These are phyloP conservation scores for Disparrhopalites patrizii DNA, from an alignment of 2,888 invertebrate genomes.

Conservation along the genomic window DNA sequence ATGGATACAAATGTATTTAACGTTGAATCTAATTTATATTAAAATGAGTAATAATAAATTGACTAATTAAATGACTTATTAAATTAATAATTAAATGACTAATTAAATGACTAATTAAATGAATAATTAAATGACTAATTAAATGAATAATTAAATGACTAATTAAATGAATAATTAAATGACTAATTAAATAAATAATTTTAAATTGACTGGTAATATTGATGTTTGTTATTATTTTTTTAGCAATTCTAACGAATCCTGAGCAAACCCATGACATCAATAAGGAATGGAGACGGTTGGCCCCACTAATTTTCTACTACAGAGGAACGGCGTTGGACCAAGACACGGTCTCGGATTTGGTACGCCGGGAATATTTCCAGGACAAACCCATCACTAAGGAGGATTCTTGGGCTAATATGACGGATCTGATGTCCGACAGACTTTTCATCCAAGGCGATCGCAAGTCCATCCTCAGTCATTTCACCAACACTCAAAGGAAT, in stretches of 20 bases:
- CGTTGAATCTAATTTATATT: too few species aligned
- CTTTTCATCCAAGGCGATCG: slow-evolving; percentile 41
- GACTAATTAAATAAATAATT: too few species aligned
- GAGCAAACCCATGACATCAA: slow-evolving; percentile 53
- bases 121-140: too few species aligned
- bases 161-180: too few species aligned
- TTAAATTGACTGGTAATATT: too few species aligned
- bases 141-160: too few species aligned
- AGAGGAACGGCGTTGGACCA: slow-evolving; percentile 56
- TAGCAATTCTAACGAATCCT: not conserved
- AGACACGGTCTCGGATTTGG: slow-evolving; percentile 55
- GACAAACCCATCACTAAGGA: slow-evolving; percentile 47
- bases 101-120: too few species aligned
- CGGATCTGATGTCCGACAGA: slow-evolving; percentile 40
- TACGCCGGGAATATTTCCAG: slow-evolving; percentile 58
- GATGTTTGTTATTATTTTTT: too few species aligned
- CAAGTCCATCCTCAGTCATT: slow-evolving; percentile 38
- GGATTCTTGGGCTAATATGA: slow-evolving; percentile 31
- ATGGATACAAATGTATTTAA: not conserved
- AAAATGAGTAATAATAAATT: too few species aligned
- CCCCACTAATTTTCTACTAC: slow-evolving; percentile 56
- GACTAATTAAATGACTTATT: too few species aligned
- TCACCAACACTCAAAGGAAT: slow-evolving; percentile 31
- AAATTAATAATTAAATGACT: too few species aligned
- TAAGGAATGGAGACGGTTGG: slow-evolving; percentile 59